phyloP scores from a whole-genome alignment of 1,140 invertebrate genomes.

The Diachasma alloeum region DNA sequence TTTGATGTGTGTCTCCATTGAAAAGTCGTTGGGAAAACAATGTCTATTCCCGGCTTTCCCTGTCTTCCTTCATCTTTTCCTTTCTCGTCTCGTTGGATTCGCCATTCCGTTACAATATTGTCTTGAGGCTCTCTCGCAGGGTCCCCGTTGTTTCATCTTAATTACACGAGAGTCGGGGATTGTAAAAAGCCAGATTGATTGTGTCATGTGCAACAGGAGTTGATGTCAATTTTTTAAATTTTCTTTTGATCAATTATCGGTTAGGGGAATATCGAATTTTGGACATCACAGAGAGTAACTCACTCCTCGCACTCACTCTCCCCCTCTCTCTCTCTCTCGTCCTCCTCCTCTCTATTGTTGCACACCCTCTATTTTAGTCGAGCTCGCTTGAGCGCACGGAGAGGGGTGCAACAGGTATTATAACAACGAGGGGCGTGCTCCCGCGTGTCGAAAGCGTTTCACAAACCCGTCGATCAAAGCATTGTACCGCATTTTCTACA shows the following conservation, averaged over 20 bases:
- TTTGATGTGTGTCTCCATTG: slow-evolving; percentile 1
- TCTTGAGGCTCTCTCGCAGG: neutral
- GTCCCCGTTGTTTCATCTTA: neutral
- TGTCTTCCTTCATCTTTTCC: neutral
- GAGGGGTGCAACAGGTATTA: slow-evolving; percentile 16
- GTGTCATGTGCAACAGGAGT: neutral
- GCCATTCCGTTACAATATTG: too few species aligned
- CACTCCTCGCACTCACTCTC: neutral
- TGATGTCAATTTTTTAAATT: neutral
- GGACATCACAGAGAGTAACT: slow-evolving; percentile 14
- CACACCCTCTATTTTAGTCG: slow-evolving; percentile 15
- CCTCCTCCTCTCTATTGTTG: neutral
- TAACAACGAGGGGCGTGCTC: slow-evolving; percentile 7
- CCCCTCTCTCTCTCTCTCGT: neutral
- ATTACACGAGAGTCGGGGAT: neutral
- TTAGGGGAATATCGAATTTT: neutral
- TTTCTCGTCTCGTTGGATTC: neutral
- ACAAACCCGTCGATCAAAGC: slow-evolving; percentile 5
- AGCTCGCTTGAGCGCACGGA: neutral
- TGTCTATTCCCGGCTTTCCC: neutral
- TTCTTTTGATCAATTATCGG: neutral
- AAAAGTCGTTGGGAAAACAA: neutral
- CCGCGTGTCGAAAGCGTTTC: slow-evolving; percentile 6
- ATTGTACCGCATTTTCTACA: neutral
- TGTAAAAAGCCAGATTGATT: neutral